Percentiles rank a stretch among this genome's conserved stretches.
Evolutionary conservation across 2,888 invertebrate genomes (phyloP).

Genomic region (Galeopsomyia nigrocyanea): DNA sequence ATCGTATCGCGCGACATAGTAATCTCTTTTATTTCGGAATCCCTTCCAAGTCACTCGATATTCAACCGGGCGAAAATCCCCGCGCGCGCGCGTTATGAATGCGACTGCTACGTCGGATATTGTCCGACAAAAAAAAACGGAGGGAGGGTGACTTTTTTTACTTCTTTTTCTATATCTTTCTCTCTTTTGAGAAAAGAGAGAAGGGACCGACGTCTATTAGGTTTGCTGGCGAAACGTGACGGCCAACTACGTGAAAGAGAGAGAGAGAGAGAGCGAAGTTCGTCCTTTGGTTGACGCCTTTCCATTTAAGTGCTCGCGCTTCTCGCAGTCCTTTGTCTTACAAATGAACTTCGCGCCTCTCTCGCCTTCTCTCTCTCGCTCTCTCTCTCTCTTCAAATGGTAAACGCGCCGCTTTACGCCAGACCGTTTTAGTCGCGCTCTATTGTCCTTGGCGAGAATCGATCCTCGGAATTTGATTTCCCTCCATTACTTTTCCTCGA

Average conservation of each 20-base stretch:
- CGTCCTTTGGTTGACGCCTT: conserved; percentile 10
- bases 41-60: too few species aligned
- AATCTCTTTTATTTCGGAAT: too few species aligned
- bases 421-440: neutral
- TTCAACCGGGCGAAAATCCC: too few species aligned
- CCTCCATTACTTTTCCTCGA: too few species aligned
- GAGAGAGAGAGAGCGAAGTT: conserved; percentile 1
- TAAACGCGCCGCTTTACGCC: neutral
- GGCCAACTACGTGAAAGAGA: conserved; percentile 41
- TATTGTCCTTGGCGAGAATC: too few species aligned
- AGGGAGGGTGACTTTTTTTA: neutral
- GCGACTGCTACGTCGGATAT: too few species aligned
- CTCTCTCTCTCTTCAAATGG: neutral
- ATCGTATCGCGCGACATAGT: too few species aligned
- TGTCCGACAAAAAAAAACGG: too few species aligned
- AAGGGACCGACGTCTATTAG: conserved; percentile 52
- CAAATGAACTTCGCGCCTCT: conserved; percentile 36
- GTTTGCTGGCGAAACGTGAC: conserved; percentile 55
- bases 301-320: conserved; percentile 31
- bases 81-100: too few species aligned
- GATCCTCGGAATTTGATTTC: too few species aligned
- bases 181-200: conserved; percentile 33
- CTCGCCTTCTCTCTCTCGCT: too few species aligned
- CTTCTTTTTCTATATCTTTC: conserved; percentile 30
- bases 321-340: conserved; percentile 32